phyloP scores from a whole-genome alignment of 1,140 invertebrate genomes.

The Zaprionus africanus region DNA sequence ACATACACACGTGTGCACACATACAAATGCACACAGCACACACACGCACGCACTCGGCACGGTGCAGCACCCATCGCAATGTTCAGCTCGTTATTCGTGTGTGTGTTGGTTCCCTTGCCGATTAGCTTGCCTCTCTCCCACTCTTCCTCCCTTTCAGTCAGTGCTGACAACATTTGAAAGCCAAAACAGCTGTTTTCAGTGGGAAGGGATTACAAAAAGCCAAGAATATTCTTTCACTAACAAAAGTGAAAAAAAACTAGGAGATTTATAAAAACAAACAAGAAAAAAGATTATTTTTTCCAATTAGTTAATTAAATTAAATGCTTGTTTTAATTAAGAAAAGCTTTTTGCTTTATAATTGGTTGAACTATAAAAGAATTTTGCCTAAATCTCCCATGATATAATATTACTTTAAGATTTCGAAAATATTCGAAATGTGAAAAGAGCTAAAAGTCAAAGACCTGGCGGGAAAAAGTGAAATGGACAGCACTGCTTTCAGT shows the following conservation, averaged over 20 bases:
- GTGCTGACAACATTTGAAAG: background rate
- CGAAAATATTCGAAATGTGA: no score
- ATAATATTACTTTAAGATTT: no score
- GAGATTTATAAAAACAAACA: no score
- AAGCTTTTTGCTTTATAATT: no score
- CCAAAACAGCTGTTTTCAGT: background rate
- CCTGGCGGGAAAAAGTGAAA: background rate
- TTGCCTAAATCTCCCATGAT: no score
- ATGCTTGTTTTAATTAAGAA: no score
- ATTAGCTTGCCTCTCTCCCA: background rate
- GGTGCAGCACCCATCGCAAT: slow-evolving; percentile 23
- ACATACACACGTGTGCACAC: slow-evolving; percentile 1
- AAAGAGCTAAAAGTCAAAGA: background rate
- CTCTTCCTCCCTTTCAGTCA: background rate
- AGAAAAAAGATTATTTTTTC: no score
- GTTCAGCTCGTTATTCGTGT: background rate
- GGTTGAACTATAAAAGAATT: no score
- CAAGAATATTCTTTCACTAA: background rate
- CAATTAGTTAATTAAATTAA: no score
- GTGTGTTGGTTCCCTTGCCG: background rate
- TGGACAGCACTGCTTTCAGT: background rate
- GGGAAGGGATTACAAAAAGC: no score
- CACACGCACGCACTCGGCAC: slow-evolving; percentile 30
- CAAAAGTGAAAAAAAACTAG: background rate
- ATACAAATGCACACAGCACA: background rate